These are phyloP conservation scores for Euzetes globulus DNA, from an alignment of 2,888 invertebrate genomes.

Conservation along the genomic window DNA sequence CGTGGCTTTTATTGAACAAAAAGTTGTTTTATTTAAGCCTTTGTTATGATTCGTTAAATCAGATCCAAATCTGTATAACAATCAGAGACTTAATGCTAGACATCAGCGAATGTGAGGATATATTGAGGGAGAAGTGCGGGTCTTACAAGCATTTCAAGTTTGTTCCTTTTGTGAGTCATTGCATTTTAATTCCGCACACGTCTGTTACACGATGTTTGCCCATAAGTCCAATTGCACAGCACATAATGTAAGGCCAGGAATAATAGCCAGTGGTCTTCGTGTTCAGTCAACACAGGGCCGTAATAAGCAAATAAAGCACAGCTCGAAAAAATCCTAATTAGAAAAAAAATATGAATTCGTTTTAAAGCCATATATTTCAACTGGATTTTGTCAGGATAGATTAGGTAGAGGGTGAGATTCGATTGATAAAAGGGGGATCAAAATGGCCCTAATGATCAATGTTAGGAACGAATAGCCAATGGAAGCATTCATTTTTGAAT, in stretches of 20 bases:
- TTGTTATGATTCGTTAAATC: background rate
- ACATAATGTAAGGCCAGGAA: background rate
- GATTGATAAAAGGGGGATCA: background rate
- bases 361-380: too few relatives aligned
- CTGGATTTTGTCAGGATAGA: too few relatives aligned
- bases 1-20: too few relatives aligned
- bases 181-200: conserved; percentile 20
- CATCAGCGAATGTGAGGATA: background rate
- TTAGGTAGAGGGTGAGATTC: too few relatives aligned
- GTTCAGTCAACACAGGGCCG: too few relatives aligned
- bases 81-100: too few relatives aligned
- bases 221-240: background rate
- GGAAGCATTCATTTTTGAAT: conserved; percentile 19
- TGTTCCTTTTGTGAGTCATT: background rate
- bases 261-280: background rate
- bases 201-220: conserved; percentile 17
- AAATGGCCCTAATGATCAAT: background rate
- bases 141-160: background rate
- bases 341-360: too few relatives aligned
- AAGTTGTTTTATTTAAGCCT: too few relatives aligned
- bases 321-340: too few relatives aligned
- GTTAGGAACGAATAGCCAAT: background rate
- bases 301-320: too few relatives aligned
- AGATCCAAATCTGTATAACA: background rate
- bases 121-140: background rate